Conservation (phyloP, 1,140 invertebrate genomes). For the Bacillus rossius region DNA sequence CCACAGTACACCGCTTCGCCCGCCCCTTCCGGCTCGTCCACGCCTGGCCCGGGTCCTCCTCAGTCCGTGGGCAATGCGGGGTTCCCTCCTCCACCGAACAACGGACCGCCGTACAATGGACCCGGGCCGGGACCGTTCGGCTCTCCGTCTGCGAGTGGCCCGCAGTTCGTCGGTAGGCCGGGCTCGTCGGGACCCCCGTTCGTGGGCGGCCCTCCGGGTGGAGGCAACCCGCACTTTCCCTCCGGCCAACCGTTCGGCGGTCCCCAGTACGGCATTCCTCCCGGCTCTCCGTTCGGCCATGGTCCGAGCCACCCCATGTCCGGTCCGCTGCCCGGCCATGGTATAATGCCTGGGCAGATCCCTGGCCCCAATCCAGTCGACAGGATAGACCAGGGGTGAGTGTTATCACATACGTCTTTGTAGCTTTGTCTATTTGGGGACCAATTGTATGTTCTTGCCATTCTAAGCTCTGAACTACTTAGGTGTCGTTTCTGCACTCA, state of each 20-base stretch:
- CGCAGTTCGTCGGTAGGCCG: constrained; percentile 56
- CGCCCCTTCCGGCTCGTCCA: constrained; percentile 68
- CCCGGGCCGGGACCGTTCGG: constrained; percentile 56
- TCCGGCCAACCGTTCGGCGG: constrained; percentile 57
- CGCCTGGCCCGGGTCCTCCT: constrained; percentile 57
- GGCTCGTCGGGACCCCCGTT: constrained; percentile 64
- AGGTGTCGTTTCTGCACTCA: too few relatives aligned
- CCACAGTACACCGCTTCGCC: constrained; percentile 70
- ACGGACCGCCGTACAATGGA: constrained; percentile 57
- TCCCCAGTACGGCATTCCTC: constrained; percentile 61
- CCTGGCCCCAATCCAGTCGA: constrained; percentile 61
- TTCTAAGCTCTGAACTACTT: too few relatives aligned
- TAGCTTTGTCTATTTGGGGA: too few relatives aligned
- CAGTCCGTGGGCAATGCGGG: constrained; percentile 45
- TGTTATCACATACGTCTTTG: constrained; percentile 27
- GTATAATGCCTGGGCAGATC: constrained; percentile 50
- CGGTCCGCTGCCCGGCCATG: constrained; percentile 30
- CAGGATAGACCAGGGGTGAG: constrained; percentile 65
- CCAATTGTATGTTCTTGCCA: too few relatives aligned
- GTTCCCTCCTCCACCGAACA: constrained; percentile 57
- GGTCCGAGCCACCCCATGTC: constrained; percentile 51
- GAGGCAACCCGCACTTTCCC: constrained; percentile 57
- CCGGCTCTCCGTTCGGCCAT: constrained; percentile 59
- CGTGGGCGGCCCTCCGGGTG: constrained; percentile 48
- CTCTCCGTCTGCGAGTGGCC: constrained; percentile 56